These are phyloP conservation scores for Diloba caeruleocephala DNA, from an alignment of 2,888 invertebrate genomes.

Conservation along the genomic window DNA sequence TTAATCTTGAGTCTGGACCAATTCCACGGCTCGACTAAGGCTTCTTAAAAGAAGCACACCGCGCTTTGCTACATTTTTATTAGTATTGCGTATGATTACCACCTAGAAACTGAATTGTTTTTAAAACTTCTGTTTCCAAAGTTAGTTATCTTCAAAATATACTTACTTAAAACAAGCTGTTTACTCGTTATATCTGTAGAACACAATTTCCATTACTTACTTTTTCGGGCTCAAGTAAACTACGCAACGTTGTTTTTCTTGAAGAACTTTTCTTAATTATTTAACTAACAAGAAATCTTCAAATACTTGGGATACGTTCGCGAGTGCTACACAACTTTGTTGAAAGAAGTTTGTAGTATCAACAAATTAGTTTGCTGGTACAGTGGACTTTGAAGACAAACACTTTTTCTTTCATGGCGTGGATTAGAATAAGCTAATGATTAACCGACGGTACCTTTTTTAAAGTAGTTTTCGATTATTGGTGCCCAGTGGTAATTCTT, in stretches of 20 bases:
- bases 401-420: constrained; percentile 6
- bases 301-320: constrained; percentile 43
- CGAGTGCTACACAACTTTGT: constrained; percentile 30
- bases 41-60: no score
- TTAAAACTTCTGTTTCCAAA: constrained; percentile 1
- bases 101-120: no score
- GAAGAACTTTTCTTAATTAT: constrained; percentile 45
- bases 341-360: constrained; percentile 40
- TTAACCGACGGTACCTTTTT: no score
- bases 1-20: no score
- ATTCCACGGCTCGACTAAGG: no score
- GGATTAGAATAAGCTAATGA: neutral
- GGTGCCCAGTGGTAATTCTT: no score
- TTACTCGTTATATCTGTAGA: neutral
- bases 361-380: constrained; percentile 39
- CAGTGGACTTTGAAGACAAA: constrained; percentile 19
- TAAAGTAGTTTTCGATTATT: no score
- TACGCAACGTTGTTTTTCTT: constrained; percentile 29
- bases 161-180: neutral
- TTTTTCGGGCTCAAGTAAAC: constrained; percentile 25
- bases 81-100: no score
- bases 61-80: no score
- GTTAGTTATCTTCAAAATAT: neutral
- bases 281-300: constrained; percentile 44
- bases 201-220: constrained; percentile 18